phyloP scores from a whole-genome alignment of 2,888 invertebrate species.

The Cerastoderma edule region DNA sequence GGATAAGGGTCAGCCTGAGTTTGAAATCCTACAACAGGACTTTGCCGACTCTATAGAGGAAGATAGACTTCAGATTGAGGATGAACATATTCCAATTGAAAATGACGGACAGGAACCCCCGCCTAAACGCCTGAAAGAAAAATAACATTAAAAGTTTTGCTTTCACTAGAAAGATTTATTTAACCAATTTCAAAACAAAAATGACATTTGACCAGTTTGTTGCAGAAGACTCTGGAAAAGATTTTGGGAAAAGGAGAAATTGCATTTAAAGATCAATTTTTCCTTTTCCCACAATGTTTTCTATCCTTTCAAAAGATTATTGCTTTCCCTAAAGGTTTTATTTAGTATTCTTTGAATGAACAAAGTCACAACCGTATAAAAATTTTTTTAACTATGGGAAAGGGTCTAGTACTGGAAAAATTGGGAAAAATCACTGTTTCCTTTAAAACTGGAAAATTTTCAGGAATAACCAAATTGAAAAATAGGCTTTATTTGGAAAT shows the following conservation, averaged over 20 bases:
- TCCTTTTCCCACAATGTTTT: constrained; percentile 1
- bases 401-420: no score
- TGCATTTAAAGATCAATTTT: background rate
- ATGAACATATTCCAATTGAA: constrained; percentile 39
- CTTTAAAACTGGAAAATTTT: no score
- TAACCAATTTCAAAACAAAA: background rate
- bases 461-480: no score
- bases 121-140: constrained; percentile 34
- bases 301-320: background rate
- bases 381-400: no score
- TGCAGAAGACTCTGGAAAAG: background rate
- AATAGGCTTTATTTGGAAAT: no score
- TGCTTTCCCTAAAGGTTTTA: no score
- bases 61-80: constrained; percentile 35
- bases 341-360: no score
- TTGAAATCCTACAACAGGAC: constrained; percentile 29
- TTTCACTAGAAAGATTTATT: background rate
- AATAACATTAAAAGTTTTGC: constrained; percentile 3
- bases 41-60: constrained; percentile 28
- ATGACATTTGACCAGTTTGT: background rate
- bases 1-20: constrained; percentile 15
- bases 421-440: no score
- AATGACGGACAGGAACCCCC: constrained; percentile 50
- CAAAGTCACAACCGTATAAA: no score
- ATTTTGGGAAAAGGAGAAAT: constrained; percentile 8